Evolutionary conservation across 2,113 vertebrate genomes (phyloP).

Genomic region (Archocentrus centrarchus): DNA sequence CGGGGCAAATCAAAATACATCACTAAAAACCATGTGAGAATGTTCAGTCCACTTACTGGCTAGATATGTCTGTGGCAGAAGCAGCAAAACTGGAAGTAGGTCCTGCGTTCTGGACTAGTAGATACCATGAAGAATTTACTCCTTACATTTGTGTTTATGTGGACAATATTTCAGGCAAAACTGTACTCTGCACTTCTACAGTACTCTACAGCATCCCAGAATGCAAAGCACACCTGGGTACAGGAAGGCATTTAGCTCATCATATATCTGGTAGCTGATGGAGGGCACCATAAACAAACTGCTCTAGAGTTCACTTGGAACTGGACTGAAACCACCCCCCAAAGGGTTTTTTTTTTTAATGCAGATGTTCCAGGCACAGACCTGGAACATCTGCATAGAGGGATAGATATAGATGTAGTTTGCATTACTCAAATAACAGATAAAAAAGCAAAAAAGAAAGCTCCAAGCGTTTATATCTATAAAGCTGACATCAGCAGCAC

Average conservation of each 20-base stretch:
- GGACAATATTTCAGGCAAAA: too few relatives aligned
- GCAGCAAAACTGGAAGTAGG: neutral
- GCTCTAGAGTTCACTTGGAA: neutral
- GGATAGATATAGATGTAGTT: neutral
- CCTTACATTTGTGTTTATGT: too few relatives aligned
- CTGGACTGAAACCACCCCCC: neutral
- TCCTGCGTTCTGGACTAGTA: too few relatives aligned
- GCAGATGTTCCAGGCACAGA: neutral
- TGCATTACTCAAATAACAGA: neutral
- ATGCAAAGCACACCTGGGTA: too few relatives aligned
- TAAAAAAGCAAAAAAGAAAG: neutral
- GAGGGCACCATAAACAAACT: neutral
- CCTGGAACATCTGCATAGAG: too few relatives aligned
- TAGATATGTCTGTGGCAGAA: neutral
- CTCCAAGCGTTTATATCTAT: fast-evolving
- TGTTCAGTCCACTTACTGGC: neutral
- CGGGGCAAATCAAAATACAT: neutral
- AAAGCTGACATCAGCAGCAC: neutral
- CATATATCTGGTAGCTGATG: neutral
- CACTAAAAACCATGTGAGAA: neutral
- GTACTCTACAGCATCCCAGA: too few relatives aligned
- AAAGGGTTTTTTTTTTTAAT: neutral
- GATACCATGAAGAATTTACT: too few relatives aligned
- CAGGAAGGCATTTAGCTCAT: neutral
- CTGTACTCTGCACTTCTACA: too few relatives aligned